Conservation (phyloP, 2,888 invertebrate genomes). For the Heteromyza rotundicornis region DNA sequence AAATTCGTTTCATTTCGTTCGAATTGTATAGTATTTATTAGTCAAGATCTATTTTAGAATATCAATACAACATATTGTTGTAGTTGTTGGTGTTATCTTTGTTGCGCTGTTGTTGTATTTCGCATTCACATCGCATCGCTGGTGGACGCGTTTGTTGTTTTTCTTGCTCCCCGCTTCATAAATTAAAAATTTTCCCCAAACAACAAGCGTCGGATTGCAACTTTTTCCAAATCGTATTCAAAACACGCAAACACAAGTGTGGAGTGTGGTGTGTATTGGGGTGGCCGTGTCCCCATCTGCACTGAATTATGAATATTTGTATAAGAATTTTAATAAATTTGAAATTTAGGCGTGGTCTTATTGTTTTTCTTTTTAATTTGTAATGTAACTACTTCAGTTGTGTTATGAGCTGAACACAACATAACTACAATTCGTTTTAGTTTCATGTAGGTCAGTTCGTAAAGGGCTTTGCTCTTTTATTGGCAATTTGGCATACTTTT, state of each 20-base stretch:
- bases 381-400: too few relatives aligned
- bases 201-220: too few relatives aligned
- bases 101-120: constrained; percentile 27
- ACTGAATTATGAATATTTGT: not conserved
- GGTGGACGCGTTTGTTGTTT: too few relatives aligned
- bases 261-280: not conserved
- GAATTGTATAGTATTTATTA: constrained; percentile 49
- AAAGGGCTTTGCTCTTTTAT: constrained; percentile 44
- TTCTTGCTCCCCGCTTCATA: not conserved
- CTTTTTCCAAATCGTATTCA: not conserved
- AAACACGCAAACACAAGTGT: not conserved
- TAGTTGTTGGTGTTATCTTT: constrained; percentile 27
- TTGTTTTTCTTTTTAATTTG: too few relatives aligned
- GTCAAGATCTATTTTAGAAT: constrained; percentile 56
- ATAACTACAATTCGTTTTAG: too few relatives aligned
- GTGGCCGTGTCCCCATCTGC: not conserved
- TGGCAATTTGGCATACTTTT: constrained; percentile 38
- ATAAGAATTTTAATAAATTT: not conserved
- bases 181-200: constrained; percentile 1
- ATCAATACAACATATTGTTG: constrained; percentile 21
- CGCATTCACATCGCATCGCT: constrained; percentile 18
- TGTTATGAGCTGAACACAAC: too few relatives aligned
- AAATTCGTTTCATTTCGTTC: constrained; percentile 27
- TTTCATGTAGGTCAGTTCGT: constrained; percentile 37
- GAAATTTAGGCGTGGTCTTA: too few relatives aligned